These are phyloP conservation scores for Cheilosia soror DNA, from an alignment of 2,888 invertebrate species.

Conservation along the genomic window DNA sequence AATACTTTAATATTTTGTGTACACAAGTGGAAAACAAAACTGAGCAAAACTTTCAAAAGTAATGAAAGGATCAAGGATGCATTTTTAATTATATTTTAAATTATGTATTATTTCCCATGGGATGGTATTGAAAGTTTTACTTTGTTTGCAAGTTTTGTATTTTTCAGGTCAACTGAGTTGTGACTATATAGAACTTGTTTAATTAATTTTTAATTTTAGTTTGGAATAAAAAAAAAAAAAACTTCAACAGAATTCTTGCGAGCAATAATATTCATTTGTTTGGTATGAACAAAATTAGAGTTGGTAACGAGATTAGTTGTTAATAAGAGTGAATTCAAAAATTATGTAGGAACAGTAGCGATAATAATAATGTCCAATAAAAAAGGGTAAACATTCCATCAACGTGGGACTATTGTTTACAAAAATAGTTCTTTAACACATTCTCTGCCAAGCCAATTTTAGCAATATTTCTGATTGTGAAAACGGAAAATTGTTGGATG, in stretches of 20 bases:
- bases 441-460: too few species aligned
- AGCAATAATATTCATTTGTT: not conserved
- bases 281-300: not conserved
- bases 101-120: slow-evolving; percentile 7
- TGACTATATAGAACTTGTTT: slow-evolving; percentile 21
- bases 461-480: too few species aligned
- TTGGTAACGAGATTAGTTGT: too few species aligned
- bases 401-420: too few species aligned
- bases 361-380: too few species aligned
- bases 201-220: slow-evolving; percentile 34
- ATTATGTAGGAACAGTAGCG: too few species aligned
- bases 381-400: too few species aligned
- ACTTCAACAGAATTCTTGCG: not conserved
- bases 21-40: slow-evolving; percentile 1
- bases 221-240: not conserved
- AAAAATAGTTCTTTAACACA: too few species aligned
- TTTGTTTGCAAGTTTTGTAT: not conserved
- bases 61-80: slow-evolving; percentile 46
- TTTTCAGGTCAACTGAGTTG: slow-evolving; percentile 30
- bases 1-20: not conserved
- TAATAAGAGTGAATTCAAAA: too few species aligned
- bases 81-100: slow-evolving; percentile 46
- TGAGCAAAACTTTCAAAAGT: not conserved
- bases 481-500: too few species aligned
- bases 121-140: slow-evolving; percentile 34